Base-by-base conservation (phyloP, 2,797 vertebrate genomes). In the Lacerta agilis region DNA sequence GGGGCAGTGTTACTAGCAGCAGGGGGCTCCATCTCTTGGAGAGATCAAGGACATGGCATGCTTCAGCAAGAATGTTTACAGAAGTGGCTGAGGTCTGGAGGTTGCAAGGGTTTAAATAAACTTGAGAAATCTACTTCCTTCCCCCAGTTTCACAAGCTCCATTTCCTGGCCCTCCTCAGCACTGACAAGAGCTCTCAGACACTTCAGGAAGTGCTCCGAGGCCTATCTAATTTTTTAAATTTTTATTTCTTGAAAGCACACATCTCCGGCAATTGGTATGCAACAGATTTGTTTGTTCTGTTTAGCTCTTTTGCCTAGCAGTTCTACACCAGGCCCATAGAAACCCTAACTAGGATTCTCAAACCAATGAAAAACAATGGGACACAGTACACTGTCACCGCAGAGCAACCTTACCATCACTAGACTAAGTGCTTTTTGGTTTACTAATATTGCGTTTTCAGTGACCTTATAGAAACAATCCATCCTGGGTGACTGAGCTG, bases 81-180 rank as follows among this genome's bases (percentile, higher is more conserved):
- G 84, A 87, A 94, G 83, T 86, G 67, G 81, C 86, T 85, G 87
- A 95, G 93, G 89, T 76, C 92, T 93, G 85, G 92, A 93, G 92
- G 88, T 92, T 92, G 88, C 86, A 93, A 93, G 92, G 94, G 96
- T 95, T 97, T 96, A 95, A 95, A 94, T 94, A 95, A 95, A 95
- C 90, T 90, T 87, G 87, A 64, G 61, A 94, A 95, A 94, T n/a
- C 93, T 91, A 91, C 95, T 96, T 97, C 96, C 97, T 96, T 96
- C 95, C 95, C 49, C 94, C 94, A 95, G 91, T 96, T 96, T 96
- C 91, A 95, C 93, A 92, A 89, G 92, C 93, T 92, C 71, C 0
- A 0, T 88, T 96, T 96, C 95, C 95, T 95, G 94, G 67, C 86
- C 82, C 92, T 94, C 88, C 0, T 8, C 82, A 72, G 90, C 66